Evolutionary conservation across 2,113 vertebrate genomes (phyloP).

Genomic region (Poeciliopsis occidentalis): DNA sequence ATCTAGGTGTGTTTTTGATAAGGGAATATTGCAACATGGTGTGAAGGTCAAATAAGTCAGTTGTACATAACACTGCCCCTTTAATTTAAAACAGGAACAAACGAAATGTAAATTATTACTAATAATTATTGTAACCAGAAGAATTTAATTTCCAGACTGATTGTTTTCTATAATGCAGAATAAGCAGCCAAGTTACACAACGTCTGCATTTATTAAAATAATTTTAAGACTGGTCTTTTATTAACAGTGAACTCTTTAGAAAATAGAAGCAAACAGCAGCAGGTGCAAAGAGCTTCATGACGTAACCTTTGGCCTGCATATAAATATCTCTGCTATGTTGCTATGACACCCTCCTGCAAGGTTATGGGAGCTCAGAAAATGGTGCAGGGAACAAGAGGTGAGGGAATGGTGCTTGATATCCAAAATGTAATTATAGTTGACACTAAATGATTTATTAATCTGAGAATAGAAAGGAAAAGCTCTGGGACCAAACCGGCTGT

Average conservation of each 20-base stretch:
- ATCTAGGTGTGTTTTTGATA: too few species aligned
- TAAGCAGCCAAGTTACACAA: background rate
- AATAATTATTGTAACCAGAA: too few species aligned
- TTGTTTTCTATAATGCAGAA: background rate
- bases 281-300: conserved; percentile 32
- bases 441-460: conserved; percentile 38
- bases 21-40: too few species aligned
- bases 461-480: conserved; percentile 27
- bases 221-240: background rate
- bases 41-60: too few species aligned
- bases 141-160: too few species aligned
- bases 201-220: background rate
- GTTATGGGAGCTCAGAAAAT: conserved; percentile 39
- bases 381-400: conserved; percentile 1
- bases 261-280: background rate
- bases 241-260: background rate
- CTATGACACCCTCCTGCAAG: conserved; percentile 29
- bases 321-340: conserved; percentile 59
- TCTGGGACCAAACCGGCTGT: conserved; percentile 11
- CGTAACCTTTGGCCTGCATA: conserved; percentile 60
- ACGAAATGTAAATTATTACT: too few species aligned
- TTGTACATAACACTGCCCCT: too few species aligned
- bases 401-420: conserved; percentile 32
- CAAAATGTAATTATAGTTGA: conserved; percentile 35
- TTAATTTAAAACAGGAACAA: too few species aligned